phyloP scores from a whole-genome alignment of 2,797 vertebrate species.

The Okamejei kenojei region DNA sequence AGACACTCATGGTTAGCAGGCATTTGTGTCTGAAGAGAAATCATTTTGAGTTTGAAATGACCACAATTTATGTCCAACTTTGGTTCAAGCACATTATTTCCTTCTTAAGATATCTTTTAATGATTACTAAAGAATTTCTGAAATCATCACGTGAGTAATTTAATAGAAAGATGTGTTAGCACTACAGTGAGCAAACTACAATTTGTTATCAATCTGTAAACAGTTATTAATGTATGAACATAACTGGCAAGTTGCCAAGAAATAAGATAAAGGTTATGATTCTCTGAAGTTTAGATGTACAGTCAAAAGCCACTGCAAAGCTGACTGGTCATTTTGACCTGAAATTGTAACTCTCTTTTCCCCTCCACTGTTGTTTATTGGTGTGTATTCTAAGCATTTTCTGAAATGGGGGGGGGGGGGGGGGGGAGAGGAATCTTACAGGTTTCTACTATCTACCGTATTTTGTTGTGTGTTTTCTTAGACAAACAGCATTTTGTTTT shows the following conservation, averaged over 20 bases:
- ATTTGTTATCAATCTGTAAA: not conserved
- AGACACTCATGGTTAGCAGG: not conserved
- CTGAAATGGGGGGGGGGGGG: too few relatives aligned
- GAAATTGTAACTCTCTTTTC: too few relatives aligned
- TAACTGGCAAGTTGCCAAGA: not conserved
- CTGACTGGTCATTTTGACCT: too few relatives aligned
- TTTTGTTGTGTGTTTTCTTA: not conserved
- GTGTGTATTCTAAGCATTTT: too few relatives aligned
- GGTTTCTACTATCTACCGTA: too few relatives aligned
- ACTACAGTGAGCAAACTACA: not conserved
- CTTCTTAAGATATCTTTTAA: not conserved
- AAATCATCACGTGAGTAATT: not conserved
- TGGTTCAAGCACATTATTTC: too few relatives aligned
- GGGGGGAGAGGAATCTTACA: too few relatives aligned
- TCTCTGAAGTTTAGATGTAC: not conserved
- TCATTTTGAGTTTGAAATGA: conserved; percentile 9
- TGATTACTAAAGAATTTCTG: not conserved
- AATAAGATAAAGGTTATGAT: not conserved
- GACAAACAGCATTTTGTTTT: not conserved
- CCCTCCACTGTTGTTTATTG: too few relatives aligned
- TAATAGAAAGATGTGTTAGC: not conserved
- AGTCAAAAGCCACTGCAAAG: not conserved
- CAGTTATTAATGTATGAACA: not conserved
- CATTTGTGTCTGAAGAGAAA: not conserved
- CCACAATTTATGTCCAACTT: not conserved